Evolutionary conservation across 2,797 vertebrate genomes (phyloP).

Genomic region (Xiphophorus birchmanni): DNA sequence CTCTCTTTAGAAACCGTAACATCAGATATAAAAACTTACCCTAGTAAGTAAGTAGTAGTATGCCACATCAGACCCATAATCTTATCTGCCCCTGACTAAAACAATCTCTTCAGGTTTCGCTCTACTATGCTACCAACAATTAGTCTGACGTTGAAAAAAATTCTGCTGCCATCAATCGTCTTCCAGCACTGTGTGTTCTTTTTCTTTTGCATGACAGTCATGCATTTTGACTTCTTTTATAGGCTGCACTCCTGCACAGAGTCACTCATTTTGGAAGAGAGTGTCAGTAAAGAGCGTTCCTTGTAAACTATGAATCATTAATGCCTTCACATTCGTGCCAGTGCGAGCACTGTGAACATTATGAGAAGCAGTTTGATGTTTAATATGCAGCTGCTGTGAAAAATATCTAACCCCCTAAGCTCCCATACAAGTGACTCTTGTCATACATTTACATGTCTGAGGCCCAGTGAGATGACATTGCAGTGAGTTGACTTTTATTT

Average conservation of each 20-base stretch:
- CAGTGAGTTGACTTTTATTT: slow-evolving; percentile 13
- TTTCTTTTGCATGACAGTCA: slow-evolving; percentile 14
- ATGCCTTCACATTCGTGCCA: slow-evolving; percentile 23
- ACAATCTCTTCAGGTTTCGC: neutral
- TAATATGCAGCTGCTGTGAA: slow-evolving; percentile 52
- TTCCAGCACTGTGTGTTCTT: neutral
- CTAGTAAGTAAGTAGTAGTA: neutral
- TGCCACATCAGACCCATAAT: neutral
- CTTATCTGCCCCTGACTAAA: neutral
- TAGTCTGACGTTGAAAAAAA: slow-evolving; percentile 18
- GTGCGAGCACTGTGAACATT: slow-evolving; percentile 19
- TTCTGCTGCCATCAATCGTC: neutral
- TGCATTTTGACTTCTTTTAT: slow-evolving; percentile 23
- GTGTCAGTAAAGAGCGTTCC: slow-evolving; percentile 27
- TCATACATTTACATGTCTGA: slow-evolving; percentile 55
- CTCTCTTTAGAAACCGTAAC: neutral
- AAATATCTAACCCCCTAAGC: slow-evolving; percentile 23
- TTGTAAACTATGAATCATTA: slow-evolving; percentile 54
- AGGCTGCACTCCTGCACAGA: slow-evolving; percentile 29
- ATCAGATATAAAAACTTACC: neutral
- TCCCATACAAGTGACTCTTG: slow-evolving; percentile 38
- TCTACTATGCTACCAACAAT: neutral
- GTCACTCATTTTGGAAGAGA: slow-evolving; percentile 22
- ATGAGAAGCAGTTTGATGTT: slow-evolving; percentile 44
- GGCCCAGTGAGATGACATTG: slow-evolving; percentile 26